Evolutionary conservation across 2,888 invertebrate genomes (phyloP).

Genomic region (Heliconius cydno): DNA sequence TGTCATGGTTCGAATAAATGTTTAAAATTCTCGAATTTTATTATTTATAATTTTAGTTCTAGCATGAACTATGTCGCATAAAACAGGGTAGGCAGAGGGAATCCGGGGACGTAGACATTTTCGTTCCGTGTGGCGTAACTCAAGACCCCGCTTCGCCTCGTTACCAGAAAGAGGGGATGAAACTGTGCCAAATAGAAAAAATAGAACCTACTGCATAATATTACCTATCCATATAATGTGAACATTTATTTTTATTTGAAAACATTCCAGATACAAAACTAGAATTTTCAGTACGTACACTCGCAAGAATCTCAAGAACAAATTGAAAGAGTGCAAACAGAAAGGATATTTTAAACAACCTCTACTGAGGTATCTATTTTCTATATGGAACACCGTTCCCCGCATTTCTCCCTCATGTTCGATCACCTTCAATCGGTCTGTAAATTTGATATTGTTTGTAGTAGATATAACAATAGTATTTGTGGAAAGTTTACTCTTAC

Average conservation of each 20-base stretch:
- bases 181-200: no score
- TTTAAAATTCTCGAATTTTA: no score
- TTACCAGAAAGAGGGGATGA: no score
- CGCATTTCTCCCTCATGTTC: conserved; percentile 29
- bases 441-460: conserved; percentile 27
- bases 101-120: neutral
- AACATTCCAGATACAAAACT: neutral
- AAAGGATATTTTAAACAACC: conserved; percentile 33
- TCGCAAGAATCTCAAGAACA: neutral
- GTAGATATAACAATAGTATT: conserved; percentile 23
- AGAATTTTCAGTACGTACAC: neutral
- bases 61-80: no score
- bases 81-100: no score
- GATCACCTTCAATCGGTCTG: conserved; percentile 29
- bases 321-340: conserved; percentile 32
- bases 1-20: no score
- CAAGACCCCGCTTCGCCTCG: neutral
- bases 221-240: neutral
- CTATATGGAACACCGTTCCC: conserved; percentile 28
- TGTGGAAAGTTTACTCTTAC: conserved; percentile 8
- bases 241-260: neutral
- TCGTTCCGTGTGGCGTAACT: neutral
- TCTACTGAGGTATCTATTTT: conserved; percentile 24
- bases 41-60: no score
- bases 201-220: neutral